phyloP scores from a whole-genome alignment of 1,140 invertebrate genomes.

The Drosophila mauritiana region DNA sequence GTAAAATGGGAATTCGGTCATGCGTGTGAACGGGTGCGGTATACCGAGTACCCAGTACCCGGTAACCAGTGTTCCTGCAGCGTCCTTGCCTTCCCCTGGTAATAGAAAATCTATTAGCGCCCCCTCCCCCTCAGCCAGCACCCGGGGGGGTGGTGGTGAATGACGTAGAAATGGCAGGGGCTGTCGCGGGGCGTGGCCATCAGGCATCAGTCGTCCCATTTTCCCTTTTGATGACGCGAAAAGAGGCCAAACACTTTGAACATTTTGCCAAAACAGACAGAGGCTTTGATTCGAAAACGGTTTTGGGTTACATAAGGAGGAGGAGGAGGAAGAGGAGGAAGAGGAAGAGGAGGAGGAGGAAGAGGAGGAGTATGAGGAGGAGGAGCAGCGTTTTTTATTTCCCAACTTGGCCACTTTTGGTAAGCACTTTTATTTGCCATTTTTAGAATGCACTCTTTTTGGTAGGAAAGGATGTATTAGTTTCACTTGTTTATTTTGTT shows the following conservation, averaged over 20 bases:
- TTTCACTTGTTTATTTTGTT: no score
- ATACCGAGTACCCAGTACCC: background rate
- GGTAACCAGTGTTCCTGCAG: background rate
- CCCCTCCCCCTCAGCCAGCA: background rate
- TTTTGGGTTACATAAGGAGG: background rate
- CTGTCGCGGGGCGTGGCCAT: background rate
- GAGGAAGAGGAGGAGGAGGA: no score
- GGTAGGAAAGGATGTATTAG: no score
- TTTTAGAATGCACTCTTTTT: no score
- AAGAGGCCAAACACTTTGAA: conserved; percentile 9
- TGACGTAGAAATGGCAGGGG: background rate
- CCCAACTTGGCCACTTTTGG: background rate
- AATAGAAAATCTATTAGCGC: conserved; percentile 80
- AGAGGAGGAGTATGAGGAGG: no score
- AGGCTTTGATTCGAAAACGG: background rate
- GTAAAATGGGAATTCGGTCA: conserved; percentile 79
- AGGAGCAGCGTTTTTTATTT: background rate
- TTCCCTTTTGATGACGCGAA: conserved; percentile 21
- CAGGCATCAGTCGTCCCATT: background rate
- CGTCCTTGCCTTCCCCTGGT: conserved; percentile 10
- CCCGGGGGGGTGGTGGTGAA: background rate
- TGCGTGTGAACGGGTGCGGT: conserved; percentile 57
- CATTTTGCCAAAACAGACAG: conserved; percentile 6
- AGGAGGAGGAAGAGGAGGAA: no score
- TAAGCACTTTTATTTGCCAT: background rate